Conservation (phyloP, 1,140 invertebrate genomes). For the Globodera ellingtonae region DNA sequence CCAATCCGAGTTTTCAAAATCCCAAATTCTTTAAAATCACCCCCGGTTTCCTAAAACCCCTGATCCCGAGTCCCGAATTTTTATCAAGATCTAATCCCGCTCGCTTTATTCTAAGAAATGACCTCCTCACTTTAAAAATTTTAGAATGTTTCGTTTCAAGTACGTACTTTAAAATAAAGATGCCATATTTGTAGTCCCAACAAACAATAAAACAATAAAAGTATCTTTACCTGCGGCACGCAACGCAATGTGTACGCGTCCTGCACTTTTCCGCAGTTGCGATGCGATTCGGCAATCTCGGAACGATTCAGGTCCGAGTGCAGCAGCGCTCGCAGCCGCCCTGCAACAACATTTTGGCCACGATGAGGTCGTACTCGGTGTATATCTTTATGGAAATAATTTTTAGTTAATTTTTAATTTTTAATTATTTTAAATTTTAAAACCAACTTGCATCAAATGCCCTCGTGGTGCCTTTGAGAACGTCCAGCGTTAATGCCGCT, state of each 20-base stretch:
- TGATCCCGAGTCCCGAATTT: too few species aligned
- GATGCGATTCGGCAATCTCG: constrained; percentile 74
- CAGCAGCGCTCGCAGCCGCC: constrained; percentile 72
- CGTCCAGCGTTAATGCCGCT: constrained; percentile 75
- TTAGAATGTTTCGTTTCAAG: too few species aligned
- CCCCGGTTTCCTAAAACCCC: too few species aligned
- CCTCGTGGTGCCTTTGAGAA: constrained; percentile 75
- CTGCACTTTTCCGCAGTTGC: constrained; percentile 76
- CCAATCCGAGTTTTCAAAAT: too few species aligned
- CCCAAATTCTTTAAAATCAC: too few species aligned
- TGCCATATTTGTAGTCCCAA: too few species aligned
- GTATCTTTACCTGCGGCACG: constrained; percentile 69
- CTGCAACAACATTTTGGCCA: constrained; percentile 74
- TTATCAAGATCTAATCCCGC: too few species aligned
- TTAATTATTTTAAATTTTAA: constrained; percentile 17
- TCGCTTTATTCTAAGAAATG: too few species aligned
- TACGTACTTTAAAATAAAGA: too few species aligned
- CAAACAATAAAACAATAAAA: too few species aligned
- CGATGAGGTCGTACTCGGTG: constrained; percentile 74
- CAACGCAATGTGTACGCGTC: constrained; percentile 78
- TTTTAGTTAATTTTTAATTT: neutral
- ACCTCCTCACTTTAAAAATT: too few species aligned
- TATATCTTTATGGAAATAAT: constrained; percentile 69
- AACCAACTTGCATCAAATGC: constrained; percentile 74
- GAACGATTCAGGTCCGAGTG: constrained; percentile 75